Evolutionary conservation across 1,140 invertebrate genomes (phyloP).

Genomic region (Pristionchus pacificus): DNA sequence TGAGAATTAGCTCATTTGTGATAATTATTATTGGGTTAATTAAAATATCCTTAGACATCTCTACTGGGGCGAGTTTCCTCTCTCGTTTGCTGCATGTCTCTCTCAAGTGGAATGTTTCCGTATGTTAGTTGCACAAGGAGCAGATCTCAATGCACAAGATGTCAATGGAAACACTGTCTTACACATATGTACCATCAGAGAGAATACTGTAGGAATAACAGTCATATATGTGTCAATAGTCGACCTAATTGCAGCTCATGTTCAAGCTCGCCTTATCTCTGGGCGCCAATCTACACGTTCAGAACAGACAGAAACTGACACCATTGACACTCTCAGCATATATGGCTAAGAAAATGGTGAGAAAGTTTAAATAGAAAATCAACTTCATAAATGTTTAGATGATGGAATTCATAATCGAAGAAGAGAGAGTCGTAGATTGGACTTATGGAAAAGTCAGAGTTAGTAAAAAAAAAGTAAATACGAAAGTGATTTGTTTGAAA

Average conservation of each 20-base stretch:
- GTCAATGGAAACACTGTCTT: slow-evolving; percentile 93
- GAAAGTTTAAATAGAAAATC: slow-evolving; percentile 25
- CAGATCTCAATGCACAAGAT: slow-evolving; percentile 86
- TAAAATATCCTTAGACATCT: slow-evolving; percentile 70
- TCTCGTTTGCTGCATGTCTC: slow-evolving; percentile 89
- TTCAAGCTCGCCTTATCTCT: slow-evolving; percentile 91
- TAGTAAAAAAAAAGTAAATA: background rate
- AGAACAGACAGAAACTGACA: slow-evolving; percentile 80
- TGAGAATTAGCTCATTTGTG: no score
- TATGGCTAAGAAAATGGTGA: slow-evolving; percentile 75
- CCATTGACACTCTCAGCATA: slow-evolving; percentile 87
- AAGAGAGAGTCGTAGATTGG: slow-evolving; percentile 60
- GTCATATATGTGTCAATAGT: background rate
- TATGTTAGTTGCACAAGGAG: slow-evolving; percentile 83
- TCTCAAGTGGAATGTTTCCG: slow-evolving; percentile 94
- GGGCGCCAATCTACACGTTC: slow-evolving; percentile 76
- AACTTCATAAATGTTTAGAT: slow-evolving; percentile 76
- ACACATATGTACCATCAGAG: slow-evolving; percentile 92
- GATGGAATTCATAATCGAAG: slow-evolving; percentile 65
- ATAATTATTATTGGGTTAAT: no score
- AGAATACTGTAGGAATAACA: slow-evolving; percentile 65
- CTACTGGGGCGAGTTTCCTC: slow-evolving; percentile 95
- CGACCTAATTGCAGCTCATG: slow-evolving; percentile 67
- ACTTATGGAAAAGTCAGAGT: slow-evolving; percentile 76
- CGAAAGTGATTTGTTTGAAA: background rate